Conservation (phyloP, 2,113 vertebrate species). For the Genyomyrus donnyi region DNA sequence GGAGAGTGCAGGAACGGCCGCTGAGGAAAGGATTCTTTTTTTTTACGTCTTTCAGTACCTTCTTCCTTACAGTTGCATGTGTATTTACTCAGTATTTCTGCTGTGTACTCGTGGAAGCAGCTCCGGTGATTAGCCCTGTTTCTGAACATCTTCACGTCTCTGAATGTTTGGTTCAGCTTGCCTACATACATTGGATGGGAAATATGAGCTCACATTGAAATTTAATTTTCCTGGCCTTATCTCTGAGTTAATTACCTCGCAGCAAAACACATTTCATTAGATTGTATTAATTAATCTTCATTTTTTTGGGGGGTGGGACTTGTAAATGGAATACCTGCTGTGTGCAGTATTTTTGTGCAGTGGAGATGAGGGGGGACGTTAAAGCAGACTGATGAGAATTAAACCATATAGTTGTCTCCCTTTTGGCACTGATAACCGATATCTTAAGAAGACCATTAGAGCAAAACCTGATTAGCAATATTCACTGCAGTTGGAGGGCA, state of each 20-base stretch:
- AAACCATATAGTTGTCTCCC: background rate
- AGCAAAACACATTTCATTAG: constrained; percentile 8
- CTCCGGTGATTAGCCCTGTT: background rate
- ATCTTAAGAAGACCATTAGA: background rate
- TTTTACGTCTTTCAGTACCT: background rate
- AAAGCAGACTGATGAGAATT: background rate
- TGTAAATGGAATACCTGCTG: background rate
- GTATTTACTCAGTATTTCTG: background rate
- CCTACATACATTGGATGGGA: background rate
- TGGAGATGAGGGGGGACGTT: background rate
- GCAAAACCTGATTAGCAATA: background rate
- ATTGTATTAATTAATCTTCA: constrained; percentile 12
- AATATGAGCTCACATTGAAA: background rate
- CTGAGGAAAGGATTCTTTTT: background rate
- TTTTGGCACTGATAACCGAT: background rate
- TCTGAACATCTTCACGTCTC: background rate
- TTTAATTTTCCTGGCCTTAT: background rate
- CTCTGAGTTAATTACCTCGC: constrained; percentile 2
- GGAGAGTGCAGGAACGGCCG: background rate
- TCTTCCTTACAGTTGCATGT: background rate
- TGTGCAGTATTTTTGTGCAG: background rate
- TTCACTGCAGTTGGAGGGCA: background rate
- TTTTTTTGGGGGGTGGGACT: background rate
- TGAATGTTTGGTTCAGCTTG: background rate
- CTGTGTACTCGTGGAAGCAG: background rate